Conservation (phyloP, 2,113 vertebrate genomes). For the Hippolais icterina region DNA sequence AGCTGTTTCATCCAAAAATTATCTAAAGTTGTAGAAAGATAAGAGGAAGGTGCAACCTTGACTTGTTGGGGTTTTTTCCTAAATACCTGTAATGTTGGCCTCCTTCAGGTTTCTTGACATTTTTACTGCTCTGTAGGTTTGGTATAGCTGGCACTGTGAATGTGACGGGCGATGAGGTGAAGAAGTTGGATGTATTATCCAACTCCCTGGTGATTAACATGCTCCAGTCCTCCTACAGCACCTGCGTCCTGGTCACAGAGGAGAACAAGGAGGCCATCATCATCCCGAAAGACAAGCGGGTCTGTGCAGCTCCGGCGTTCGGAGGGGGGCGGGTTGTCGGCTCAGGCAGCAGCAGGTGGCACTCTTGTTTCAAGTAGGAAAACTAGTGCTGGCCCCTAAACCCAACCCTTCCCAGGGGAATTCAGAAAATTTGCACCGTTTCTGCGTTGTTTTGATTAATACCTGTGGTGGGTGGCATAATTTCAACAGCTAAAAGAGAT, state of each 20-base stretch:
- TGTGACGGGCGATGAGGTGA: conserved; percentile 93
- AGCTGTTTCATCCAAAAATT: neutral
- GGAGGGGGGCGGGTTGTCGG: neutral
- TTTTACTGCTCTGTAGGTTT: conserved; percentile 73
- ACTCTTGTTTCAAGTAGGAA: neutral
- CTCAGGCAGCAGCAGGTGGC: conserved; percentile 11
- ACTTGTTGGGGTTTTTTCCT: accelerated
- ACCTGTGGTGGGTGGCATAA: neutral
- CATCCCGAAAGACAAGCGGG: conserved; percentile 84
- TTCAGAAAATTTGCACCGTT: neutral
- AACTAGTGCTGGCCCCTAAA: too few species aligned
- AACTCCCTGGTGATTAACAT: conserved; percentile 93
- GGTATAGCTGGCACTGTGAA: conserved; percentile 90
- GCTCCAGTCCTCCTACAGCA: conserved; percentile 90
- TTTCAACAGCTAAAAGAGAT: neutral
- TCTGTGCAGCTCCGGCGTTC: conserved; percentile 37
- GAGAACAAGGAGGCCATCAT: conserved; percentile 90
- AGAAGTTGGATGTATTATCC: conserved; percentile 94
- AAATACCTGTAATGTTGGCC: neutral
- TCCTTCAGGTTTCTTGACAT: neutral
- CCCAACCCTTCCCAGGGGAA: neutral
- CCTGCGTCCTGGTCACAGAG: conserved; percentile 89
- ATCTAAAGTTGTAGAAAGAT: neutral
- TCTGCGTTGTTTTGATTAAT: neutral
- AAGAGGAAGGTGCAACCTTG: neutral